Evolutionary conservation across 2,888 invertebrate genomes (phyloP).

Genomic region (Dasysyrphus tricinctus): DNA sequence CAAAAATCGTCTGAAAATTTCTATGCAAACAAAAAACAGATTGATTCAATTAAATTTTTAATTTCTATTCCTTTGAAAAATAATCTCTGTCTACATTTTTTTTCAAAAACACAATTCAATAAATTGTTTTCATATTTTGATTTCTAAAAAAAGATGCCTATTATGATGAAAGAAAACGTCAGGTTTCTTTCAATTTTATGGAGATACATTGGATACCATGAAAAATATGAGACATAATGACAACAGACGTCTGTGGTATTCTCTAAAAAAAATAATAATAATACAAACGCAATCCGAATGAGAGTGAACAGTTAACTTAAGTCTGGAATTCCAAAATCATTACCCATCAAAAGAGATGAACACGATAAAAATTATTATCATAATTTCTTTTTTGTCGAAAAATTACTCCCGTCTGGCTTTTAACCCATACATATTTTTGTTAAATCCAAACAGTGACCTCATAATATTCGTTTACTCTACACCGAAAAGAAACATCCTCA

Average conservation of each 20-base stretch:
- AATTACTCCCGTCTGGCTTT: constrained; percentile 58
- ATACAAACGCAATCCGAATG: not conserved
- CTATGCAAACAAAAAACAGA: not conserved
- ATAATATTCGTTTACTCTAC: constrained; percentile 24
- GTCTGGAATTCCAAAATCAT: constrained; percentile 44
- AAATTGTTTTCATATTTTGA: constrained; percentile 44
- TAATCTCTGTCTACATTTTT: constrained; percentile 8
- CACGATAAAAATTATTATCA: constrained; percentile 40
- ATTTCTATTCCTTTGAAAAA: not conserved
- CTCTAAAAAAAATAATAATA: not conserved
- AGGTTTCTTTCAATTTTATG: constrained; percentile 26
- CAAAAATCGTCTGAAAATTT: not conserved
- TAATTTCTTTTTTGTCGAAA: constrained; percentile 11
- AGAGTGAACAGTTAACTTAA: constrained; percentile 1
- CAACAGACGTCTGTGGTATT: constrained; percentile 59
- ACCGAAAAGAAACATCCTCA: not conserved
- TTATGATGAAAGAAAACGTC: constrained; percentile 24
- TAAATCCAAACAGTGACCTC: constrained; percentile 61
- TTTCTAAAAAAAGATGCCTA: constrained; percentile 31
- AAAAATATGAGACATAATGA: constrained; percentile 58
- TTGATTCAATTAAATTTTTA: not conserved
- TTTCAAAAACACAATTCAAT: constrained; percentile 47
- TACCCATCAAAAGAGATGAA: constrained; percentile 38
- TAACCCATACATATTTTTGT: constrained; percentile 41
- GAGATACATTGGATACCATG: not conserved